A percentile compares a stretch with the other conserved stretches of the same genome.
These are phyloP conservation scores for Salpingus planirostris DNA, from an alignment of 2,888 invertebrate genomes.

Conservation along the genomic window DNA sequence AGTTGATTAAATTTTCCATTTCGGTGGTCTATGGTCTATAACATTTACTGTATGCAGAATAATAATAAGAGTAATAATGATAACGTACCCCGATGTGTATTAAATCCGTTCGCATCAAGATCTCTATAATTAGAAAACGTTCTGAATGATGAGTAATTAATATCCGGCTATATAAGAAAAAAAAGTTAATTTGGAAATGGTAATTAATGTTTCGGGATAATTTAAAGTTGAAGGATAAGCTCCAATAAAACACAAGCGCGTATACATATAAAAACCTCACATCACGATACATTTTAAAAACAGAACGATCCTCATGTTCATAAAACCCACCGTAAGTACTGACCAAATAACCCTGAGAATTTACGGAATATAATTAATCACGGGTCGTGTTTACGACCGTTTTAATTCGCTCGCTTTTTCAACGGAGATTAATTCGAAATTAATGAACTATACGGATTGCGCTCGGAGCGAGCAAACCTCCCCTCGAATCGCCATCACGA, in stretches of 20 bases:
- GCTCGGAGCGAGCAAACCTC: too few species aligned
- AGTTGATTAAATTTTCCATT: too few species aligned
- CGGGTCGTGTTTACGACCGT: constrained; percentile 3
- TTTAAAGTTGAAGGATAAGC: constrained; percentile 16
- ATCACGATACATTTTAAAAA: constrained; percentile 7
- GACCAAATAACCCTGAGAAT: constrained; percentile 8
- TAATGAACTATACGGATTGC: too few species aligned
- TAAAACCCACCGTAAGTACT: too few species aligned
- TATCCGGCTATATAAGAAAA: constrained; percentile 21
- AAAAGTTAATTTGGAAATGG: constrained; percentile 25
- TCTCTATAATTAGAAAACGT: constrained; percentile 21
- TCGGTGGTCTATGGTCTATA: too few species aligned
- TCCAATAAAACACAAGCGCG: constrained; percentile 20
- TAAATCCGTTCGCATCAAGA: too few species aligned
- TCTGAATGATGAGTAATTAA: constrained; percentile 25
- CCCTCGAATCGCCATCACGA: too few species aligned
- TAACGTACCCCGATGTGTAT: too few species aligned
- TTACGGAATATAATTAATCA: constrained; percentile 10
- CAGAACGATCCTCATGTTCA: constrained; percentile 6
- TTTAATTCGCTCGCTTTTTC: too few species aligned
- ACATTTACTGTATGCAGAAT: too few species aligned
- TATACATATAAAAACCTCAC: constrained; percentile 9
- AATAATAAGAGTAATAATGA: too few species aligned
- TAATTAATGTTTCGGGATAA: constrained; percentile 21
- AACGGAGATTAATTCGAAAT: too few species aligned